These are phyloP conservation scores for Gallinago solitaria DNA, from an alignment of 2,797 vertebrate genomes.

Conservation along the genomic window DNA sequence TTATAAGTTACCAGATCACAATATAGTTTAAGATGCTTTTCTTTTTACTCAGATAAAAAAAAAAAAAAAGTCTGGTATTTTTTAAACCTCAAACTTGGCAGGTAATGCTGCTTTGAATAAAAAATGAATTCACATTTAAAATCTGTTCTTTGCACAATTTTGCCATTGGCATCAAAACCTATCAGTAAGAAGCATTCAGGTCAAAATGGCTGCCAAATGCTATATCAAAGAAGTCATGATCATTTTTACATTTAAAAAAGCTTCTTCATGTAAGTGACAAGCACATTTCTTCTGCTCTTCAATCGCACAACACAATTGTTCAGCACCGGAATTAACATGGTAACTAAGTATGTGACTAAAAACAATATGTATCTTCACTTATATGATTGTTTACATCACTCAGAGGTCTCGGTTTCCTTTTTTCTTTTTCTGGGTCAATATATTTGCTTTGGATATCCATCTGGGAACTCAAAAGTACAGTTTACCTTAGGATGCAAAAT, in stretches of 20 bases:
- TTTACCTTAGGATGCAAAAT: constrained; percentile 69
- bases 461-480: constrained; percentile 51
- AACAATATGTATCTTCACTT: background rate
- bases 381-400: constrained; percentile 3
- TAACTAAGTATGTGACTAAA: background rate
- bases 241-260: constrained; percentile 11
- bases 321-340: background rate
- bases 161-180: constrained; percentile 13
- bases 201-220: background rate
- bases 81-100: constrained; percentile 36
- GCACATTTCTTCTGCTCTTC: constrained; percentile 33
- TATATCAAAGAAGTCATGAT: background rate
- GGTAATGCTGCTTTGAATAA: background rate
- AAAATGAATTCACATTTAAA: constrained; percentile 4
- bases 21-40: background rate
- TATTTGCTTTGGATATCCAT: background rate
- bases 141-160: background rate
- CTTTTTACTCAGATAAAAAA: constrained; percentile 5
- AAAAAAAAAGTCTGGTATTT: background rate
- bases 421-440: constrained; percentile 6
- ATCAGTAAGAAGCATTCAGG: background rate
- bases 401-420: background rate
- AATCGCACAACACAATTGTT: background rate
- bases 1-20: constrained; percentile 30
- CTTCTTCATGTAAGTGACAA: background rate